Percentiles rank a stretch among this genome's conserved stretches.
Conservation (phyloP, 2,888 invertebrate species). For the Protonemura montana region DNA sequence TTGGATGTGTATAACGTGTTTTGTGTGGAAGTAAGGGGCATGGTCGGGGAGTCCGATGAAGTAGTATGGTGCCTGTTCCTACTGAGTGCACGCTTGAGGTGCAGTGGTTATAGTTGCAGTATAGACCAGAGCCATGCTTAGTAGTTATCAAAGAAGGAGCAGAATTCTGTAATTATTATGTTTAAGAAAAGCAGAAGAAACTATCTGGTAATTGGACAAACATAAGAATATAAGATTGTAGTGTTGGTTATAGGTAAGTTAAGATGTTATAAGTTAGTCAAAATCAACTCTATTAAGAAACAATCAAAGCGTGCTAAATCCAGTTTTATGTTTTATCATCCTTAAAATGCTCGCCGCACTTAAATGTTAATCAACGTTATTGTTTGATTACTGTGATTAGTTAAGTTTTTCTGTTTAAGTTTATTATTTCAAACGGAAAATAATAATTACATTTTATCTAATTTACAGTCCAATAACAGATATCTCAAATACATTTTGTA, state of each 20-base stretch:
- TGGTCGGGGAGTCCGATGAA: too few species aligned
- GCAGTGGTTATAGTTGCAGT: too few species aligned
- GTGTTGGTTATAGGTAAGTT: not conserved
- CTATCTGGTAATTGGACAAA: not conserved
- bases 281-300: not conserved
- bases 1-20: constrained; percentile 2
- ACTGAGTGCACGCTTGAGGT: not conserved
- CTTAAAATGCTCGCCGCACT: not conserved
- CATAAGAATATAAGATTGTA: not conserved
- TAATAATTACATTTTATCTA: not conserved
- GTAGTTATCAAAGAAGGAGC: not conserved
- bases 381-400: not conserved
- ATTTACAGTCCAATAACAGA: not conserved
- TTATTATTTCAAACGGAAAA: not conserved
- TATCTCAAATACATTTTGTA: not conserved
- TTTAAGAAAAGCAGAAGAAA: not conserved
- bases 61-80: not conserved
- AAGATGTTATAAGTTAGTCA: not conserved
- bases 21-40: not conserved
- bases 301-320: not conserved
- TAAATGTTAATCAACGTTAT: not conserved
- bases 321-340: not conserved
- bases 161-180: not conserved
- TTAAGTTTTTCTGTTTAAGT: not conserved
- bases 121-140: not conserved